A percentile compares a stretch with the other conserved stretches of the same genome.
Conservation (phyloP, 2,113 vertebrate genomes). For the Echinops telfairi region DNA sequence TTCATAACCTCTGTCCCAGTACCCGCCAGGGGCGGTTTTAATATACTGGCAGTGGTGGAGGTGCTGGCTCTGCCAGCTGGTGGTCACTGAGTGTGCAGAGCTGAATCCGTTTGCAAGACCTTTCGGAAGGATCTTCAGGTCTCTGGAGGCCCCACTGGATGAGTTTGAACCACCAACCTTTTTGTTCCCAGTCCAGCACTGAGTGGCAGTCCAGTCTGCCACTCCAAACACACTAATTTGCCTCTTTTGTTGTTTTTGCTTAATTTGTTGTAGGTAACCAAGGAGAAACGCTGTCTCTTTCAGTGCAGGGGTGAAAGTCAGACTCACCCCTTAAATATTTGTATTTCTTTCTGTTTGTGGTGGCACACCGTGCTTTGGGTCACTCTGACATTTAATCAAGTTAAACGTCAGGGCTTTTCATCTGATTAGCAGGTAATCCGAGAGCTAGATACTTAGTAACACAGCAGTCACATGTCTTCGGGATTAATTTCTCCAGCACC, state of each 20-base stretch:
- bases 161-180: neutral
- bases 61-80: too few relatives aligned
- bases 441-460: neutral
- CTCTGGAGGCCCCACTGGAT: neutral
- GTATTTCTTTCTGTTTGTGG: constrained; percentile 49
- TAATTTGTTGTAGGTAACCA: neutral
- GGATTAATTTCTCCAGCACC: constrained; percentile 45
- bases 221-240: neutral
- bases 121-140: neutral
- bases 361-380: constrained; percentile 38
- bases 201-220: neutral
- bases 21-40: neutral
- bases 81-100: neutral
- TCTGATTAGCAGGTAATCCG: constrained; percentile 16
- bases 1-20: neutral
- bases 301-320: neutral
- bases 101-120: neutral
- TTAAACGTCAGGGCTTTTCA: constrained; percentile 40
- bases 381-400: constrained; percentile 72
- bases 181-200: neutral
- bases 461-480: neutral
- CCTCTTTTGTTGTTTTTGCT: neutral
- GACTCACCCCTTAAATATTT: constrained; percentile 37
- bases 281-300: neutral
- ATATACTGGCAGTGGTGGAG: too few relatives aligned